A percentile compares a stretch with the other conserved stretches of the same genome.
These are phyloP conservation scores for Excalfactoria chinensis DNA, from an alignment of 2,113 vertebrate species.

Conservation along the genomic window DNA sequence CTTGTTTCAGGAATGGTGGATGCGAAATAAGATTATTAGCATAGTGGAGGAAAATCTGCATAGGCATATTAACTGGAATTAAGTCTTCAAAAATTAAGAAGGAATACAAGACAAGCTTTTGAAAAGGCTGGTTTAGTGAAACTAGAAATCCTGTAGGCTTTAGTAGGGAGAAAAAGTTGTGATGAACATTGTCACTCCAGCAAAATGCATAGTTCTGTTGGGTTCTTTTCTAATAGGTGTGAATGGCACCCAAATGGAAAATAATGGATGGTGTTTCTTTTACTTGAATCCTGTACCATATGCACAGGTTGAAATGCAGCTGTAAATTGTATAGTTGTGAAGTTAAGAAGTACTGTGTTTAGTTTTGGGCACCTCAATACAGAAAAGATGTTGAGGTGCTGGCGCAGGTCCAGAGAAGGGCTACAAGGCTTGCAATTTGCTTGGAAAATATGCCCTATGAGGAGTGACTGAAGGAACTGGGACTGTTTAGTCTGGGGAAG, in stretches of 20 bases:
- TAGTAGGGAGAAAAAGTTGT: neutral
- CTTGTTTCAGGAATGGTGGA: neutral
- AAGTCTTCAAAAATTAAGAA: neutral
- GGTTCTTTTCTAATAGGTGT: neutral
- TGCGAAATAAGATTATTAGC: neutral
- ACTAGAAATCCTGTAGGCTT: neutral
- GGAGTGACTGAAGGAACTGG: too few relatives aligned
- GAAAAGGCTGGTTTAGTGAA: neutral
- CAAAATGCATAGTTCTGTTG: neutral
- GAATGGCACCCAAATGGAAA: neutral
- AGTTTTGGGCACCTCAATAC: too few relatives aligned
- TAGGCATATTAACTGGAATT: neutral
- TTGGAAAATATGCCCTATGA: too few relatives aligned
- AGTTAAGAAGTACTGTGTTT: neutral
- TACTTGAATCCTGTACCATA: neutral
- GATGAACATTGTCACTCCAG: neutral
- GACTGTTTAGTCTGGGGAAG: too few relatives aligned
- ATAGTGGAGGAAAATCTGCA: neutral
- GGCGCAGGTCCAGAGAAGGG: too few relatives aligned
- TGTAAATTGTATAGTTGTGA: neutral
- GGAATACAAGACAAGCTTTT: neutral
- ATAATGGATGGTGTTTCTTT: rapidly evolving
- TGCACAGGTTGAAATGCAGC: neutral
- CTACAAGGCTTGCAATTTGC: too few relatives aligned
- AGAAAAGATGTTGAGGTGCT: too few relatives aligned